Conservation (phyloP, 2,797 vertebrate genomes). For the Trichosurus vulpecula region DNA sequence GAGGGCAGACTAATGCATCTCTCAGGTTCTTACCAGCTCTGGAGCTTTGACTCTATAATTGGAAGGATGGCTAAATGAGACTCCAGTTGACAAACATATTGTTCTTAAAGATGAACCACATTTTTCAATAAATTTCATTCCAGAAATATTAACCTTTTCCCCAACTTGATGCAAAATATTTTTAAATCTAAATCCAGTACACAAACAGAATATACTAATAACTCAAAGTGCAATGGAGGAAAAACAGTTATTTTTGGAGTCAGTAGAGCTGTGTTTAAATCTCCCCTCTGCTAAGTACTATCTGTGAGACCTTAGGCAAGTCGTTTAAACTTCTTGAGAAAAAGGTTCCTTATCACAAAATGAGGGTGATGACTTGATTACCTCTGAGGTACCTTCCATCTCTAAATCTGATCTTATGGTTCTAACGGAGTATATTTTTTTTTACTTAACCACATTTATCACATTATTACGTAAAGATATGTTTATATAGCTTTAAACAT, state of each 20-base stretch:
- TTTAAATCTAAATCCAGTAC: neutral
- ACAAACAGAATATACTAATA: neutral
- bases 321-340: neutral
- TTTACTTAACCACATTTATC: neutral
- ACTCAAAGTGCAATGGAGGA: neutral
- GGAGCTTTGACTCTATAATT: neutral
- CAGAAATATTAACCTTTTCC: constrained; percentile 11
- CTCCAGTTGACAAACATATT: neutral
- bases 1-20: neutral
- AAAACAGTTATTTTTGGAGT: neutral
- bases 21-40: neutral
- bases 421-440: neutral
- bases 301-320: neutral
- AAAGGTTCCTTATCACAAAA: neutral
- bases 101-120: neutral
- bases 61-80: neutral
- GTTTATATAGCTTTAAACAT: neutral
- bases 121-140: neutral
- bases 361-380: neutral
- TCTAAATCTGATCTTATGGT: neutral
- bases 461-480: neutral
- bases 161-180: neutral
- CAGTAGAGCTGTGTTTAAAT: neutral
- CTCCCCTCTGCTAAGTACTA: neutral
- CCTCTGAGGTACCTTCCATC: neutral